Base-by-base conservation (phyloP, 2,797 vertebrate genomes). In the Characodon lateralis region DNA sequence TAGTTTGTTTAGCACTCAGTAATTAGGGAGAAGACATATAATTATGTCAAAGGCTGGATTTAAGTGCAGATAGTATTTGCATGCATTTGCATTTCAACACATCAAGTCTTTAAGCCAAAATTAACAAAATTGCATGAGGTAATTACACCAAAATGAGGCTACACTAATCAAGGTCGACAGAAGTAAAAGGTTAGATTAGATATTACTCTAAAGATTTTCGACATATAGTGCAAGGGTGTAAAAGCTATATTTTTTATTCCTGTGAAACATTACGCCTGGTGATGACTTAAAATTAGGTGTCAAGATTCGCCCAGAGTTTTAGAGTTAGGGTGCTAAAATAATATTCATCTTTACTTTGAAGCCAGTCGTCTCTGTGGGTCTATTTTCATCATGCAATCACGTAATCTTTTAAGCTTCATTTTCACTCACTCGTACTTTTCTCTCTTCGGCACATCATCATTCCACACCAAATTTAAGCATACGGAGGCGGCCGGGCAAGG, bases 101-200 rank as follows among this genome's bases (percentile, higher is more conserved):
- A 51, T 76, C 78, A 77, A 55, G 48, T n/a, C 51, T 56, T 82
- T 53, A 35, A 46, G 63, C 9, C 58, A 24, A 43, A 76, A 59
- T 73, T 76, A 59, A 48, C 61, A 41, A 24, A 86, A 72, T 79
- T 71, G 35, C 51, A 72, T 58, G 22, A 79, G 55, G 26, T 56
- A 82, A 84, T 84, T 87, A 83, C 16, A 68, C 72, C 48, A 51
- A 50, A 72, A 88, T 85, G 70, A 84, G 61, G 65, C 24, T 0
- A 31, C 31, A 53, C 46, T 84, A 83, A 86, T 83, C 78, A 69
- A 13, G 1, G 18, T 26, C 69, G n/a, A 63, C 56, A 53, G 71
- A 20, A 74, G 76, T 73, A 58, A 48, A 78, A 78, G 41, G 66
- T 55, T n/a, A 20, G 16, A 53, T 53, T 53, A 20, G 18, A 53